Base-by-base conservation (phyloP, 2,113 vertebrate genomes). In the Entomyzon cyanotis region DNA sequence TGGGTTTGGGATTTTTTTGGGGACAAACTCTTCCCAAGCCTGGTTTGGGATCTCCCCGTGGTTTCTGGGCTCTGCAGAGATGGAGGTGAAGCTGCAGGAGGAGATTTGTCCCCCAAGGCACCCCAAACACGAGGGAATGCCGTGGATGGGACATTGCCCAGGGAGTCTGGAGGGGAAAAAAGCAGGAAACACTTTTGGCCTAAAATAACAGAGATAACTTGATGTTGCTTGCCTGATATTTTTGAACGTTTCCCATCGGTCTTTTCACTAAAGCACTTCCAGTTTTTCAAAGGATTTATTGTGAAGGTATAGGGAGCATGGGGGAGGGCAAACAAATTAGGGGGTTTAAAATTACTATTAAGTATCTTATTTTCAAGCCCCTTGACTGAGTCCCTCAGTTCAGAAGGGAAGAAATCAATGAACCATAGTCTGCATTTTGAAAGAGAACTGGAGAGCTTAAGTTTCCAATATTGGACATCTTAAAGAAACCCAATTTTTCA, bases 121-220 rank as follows among this genome's bases (percentile, higher is more conserved):
- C 12, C 20, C 81, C 74, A 82, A 15, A 0, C 6, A 1, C 1
- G 11, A 50, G 74, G 10, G 69, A 91, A 31, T 31, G 46, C 46
- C 1, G 3, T 19, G 37, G 3, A 53, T n/a, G 73, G 87, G 73
- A 44, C 73, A 8, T 3, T 2, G 93, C 76, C 70, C 21, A 42
- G 75, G 44, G 35, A 86, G 67, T 12, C 74, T 64, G 81, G 47
- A 92, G 71, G 91, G 77, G 42, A 60, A 63, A 62, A 87, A 71
- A 62, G 87, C 93, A 96, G 97, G 95, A 97, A 97, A 71, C 75
- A 16, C 2, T 6, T 85, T 87, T 78, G 93, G 94, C 95, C 95
- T 96, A 97, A 96, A 97, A 92, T 60, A 97, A 97, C 94, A 97
- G 63, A 93, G 96, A 97, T 97, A 97, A 96, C 84, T 89, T 25